A percentile compares a stretch with the other conserved stretches of the same genome.
Evolutionary conservation across 1,140 invertebrate species (phyloP).

Genomic region (Tenebrio molitor): DNA sequence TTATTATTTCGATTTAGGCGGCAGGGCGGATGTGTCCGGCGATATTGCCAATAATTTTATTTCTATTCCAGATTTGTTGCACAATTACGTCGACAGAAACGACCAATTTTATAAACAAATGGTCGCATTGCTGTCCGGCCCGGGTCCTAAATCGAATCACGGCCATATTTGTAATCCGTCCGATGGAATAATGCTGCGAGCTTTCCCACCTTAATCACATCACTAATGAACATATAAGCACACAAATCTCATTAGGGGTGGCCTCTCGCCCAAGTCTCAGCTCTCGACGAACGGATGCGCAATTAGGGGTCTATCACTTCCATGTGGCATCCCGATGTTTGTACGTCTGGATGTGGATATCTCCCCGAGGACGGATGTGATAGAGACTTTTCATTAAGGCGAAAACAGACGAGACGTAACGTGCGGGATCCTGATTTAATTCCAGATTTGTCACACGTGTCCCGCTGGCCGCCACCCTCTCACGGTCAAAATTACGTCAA

Average conservation of each 20-base stretch:
- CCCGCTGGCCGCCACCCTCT: no score
- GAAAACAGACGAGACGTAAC: constrained; percentile 3
- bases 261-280: constrained; percentile 6
- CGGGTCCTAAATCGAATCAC: constrained; percentile 23
- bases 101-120: constrained; percentile 28
- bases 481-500: no score
- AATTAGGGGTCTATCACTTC: constrained; percentile 19
- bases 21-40: not conserved
- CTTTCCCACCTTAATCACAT: constrained; percentile 29
- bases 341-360: constrained; percentile 2
- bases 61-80: constrained; percentile 16
- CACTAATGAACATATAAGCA: constrained; percentile 10
- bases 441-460: constrained; percentile 9
- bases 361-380: constrained; percentile 16
- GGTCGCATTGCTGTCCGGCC: constrained; percentile 9
- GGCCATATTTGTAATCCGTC: constrained; percentile 3
- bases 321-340: constrained; percentile 23
- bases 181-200: not conserved
- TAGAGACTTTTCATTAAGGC: constrained; percentile 36
- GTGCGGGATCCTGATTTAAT: not conserved
- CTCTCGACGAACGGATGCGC: constrained; percentile 14
- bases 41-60: constrained; percentile 23
- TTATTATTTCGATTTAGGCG: constrained; percentile 23
- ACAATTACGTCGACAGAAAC: constrained; percentile 25
- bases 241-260: constrained; percentile 29